Conservation (phyloP, 2,113 vertebrate genomes). For the Labeo rohita region DNA sequence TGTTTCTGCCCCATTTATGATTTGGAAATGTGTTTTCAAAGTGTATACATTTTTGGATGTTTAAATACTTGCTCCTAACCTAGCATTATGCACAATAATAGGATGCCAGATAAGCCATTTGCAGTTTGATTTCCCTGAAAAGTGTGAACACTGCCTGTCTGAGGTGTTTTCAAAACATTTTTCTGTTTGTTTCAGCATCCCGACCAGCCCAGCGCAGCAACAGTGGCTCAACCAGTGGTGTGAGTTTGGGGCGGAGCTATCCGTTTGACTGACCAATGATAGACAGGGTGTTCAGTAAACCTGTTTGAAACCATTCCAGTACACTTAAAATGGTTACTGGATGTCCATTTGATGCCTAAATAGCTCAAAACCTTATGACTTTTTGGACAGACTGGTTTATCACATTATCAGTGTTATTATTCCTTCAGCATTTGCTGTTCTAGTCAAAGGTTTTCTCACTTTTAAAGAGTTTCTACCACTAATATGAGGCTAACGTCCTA, state of each 20-base stretch:
- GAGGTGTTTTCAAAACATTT: neutral
- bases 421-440: neutral
- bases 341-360: neutral
- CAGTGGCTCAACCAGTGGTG: neutral
- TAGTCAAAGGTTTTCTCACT: neutral
- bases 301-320: neutral
- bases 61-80: neutral
- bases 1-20: neutral
- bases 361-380: neutral
- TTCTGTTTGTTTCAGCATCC: neutral
- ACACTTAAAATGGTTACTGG: neutral
- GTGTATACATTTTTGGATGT: neutral
- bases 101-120: neutral
- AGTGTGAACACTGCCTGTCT: neutral
- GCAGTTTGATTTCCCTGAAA: neutral
- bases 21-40: neutral
- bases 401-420: neutral
- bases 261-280: neutral
- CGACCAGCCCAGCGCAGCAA: neutral
- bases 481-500: slow-evolving; percentile 62
- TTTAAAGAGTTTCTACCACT: slow-evolving; percentile 61
- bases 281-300: neutral
- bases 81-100: neutral
- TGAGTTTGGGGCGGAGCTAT: neutral
- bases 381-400: neutral